Conservation (phyloP, 2,797 vertebrate species). For the Picus viridis region DNA sequence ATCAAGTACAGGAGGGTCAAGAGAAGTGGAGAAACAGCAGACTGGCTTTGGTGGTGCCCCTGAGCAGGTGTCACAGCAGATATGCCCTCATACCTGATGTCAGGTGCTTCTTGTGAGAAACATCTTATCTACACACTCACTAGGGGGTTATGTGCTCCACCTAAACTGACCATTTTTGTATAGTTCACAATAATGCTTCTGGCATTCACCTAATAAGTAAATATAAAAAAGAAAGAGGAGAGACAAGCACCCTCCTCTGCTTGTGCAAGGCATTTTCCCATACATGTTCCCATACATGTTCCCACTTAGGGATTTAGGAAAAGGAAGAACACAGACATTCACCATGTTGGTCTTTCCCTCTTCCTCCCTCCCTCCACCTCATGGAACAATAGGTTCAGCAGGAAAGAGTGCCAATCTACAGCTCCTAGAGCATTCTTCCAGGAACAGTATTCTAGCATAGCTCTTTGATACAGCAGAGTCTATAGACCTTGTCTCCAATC, state of each 20-base stretch:
- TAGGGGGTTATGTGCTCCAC: not conserved
- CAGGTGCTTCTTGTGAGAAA: not conserved
- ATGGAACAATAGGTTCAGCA: not conserved
- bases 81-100: not conserved
- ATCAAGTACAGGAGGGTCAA: not conserved
- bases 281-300: not conserved
- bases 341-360: not conserved
- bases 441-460: not conserved
- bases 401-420: not conserved
- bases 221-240: not conserved
- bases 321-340: not conserved
- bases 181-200: not conserved
- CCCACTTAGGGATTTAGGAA: not conserved
- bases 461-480: not conserved
- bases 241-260: not conserved
- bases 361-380: not conserved
- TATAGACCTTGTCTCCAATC: constrained; percentile 13
- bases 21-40: not conserved
- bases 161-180: not conserved
- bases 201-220: not conserved
- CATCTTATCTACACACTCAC: not conserved
- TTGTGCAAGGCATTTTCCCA: not conserved
- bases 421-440: not conserved
- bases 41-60: not conserved
- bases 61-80: not conserved